Base-by-base conservation (phyloP, 2,888 invertebrate genomes). In the Cordilura impudica region DNA sequence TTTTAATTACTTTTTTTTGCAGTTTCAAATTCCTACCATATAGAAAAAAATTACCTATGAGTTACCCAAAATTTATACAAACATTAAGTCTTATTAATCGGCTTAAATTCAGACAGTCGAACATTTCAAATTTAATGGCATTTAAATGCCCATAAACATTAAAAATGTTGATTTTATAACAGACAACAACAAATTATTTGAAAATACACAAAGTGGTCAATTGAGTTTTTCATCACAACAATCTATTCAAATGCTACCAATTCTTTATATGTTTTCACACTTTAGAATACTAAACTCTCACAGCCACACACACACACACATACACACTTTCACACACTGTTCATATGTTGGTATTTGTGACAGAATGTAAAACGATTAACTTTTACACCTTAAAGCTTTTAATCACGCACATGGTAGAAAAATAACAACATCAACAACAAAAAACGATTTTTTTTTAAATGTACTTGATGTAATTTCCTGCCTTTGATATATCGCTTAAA, bases 1-100 rank as follows among this genome's bases (percentile, higher is more conserved):
- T 73, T 78, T 74, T 75, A 77, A 81, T 77, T 83, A 66, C 73
- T 81, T 81, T 78, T 80, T 53, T 60, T 81, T 69, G 58, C 70
- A 74, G 56, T 72, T 81, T 79, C 69, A 79, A 43, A 45, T 56
- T 45, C 10, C 47, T 16, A 0, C n/a, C 18, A 14, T 18, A 3
- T 3, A 16, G 1, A 3, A 16, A 16, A 4, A 47, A 47, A 39
- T 16, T 18, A 47, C 8, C 19, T 12, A 47, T 31, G 8, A 6
- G 31, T 31, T 31, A 31, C 31, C 19, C 19, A 21, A 12, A 2
- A 21, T n/a, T 21, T 12, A 21, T 49, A 21, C 49, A 49, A 58
- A 49, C 14, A 39, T 56, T 47, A 31, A 67, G 53, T 61, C 54
- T 35, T 58, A 66, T 73, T 73, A 73, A 73, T 53, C 73, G 58